Percentiles rank a stretch among this genome's conserved stretches.
Evolutionary conservation across 2,113 vertebrate genomes (phyloP).

Genomic region (Amblyopsis rosae): DNA sequence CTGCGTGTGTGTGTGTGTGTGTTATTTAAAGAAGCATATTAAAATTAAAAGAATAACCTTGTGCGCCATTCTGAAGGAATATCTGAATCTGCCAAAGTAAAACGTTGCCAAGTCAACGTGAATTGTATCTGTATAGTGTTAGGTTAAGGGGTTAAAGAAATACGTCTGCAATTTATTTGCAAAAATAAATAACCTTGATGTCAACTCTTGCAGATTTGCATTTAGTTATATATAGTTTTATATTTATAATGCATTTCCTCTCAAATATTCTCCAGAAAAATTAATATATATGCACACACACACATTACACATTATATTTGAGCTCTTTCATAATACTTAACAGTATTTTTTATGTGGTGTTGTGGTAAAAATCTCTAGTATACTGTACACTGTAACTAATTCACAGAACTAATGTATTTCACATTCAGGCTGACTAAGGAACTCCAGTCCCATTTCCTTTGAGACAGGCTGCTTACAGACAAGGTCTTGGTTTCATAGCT

Average conservation of each 20-base stretch:
- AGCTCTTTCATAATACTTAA: too few species aligned
- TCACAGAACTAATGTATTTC: background rate
- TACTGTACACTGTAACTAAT: too few species aligned
- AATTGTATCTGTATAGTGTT: too few species aligned
- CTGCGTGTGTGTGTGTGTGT: background rate
- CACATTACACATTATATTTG: too few species aligned
- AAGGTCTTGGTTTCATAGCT: constrained; percentile 19
- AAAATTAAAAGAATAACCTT: background rate
- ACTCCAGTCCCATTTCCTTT: background rate
- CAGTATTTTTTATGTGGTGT: too few species aligned
- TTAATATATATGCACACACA: too few species aligned
- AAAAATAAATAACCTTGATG: too few species aligned
- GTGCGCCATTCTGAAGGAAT: background rate
- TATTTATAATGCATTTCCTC: background rate
- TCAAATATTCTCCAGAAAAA: too few species aligned
- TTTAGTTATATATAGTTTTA: background rate
- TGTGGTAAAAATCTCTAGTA: too few species aligned
- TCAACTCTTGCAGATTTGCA: background rate
- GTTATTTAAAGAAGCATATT: background rate
- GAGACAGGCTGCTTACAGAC: background rate
- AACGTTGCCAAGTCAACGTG: background rate
- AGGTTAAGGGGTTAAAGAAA: too few species aligned
- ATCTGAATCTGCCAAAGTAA: background rate
- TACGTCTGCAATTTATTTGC: too few species aligned
- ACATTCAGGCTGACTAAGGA: background rate